Evolutionary conservation across 2,888 invertebrate genomes (phyloP).

Genomic region (Temnothorax rugatulus): DNA sequence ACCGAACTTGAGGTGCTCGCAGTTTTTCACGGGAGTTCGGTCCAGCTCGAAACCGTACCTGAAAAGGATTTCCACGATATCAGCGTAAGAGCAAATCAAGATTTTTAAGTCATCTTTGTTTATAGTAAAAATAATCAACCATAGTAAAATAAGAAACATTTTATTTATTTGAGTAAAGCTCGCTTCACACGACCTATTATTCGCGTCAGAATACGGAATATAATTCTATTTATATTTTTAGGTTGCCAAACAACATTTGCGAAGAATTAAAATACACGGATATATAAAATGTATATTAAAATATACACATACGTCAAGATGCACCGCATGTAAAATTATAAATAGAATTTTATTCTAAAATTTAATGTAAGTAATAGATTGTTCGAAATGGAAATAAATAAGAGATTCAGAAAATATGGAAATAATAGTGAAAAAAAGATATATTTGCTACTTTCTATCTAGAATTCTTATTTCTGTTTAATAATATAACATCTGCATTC

Average conservation of each 20-base stretch:
- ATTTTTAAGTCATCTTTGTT: background rate
- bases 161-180: background rate
- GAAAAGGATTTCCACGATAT: conserved; percentile 23
- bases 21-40: conserved; percentile 91
- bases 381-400: background rate
- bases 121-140: no score
- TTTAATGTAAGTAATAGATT: background rate
- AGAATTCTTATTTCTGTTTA: background rate
- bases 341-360: background rate
- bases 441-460: background rate
- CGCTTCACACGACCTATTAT: background rate
- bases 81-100: background rate
- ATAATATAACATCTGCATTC: no score
- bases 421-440: background rate
- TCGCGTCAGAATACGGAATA: background rate
- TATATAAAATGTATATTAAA: no score
- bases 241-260: background rate
- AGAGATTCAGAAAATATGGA: background rate
- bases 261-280: background rate
- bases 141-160: no score
- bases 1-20: conserved; percentile 92
- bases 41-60: conserved; percentile 92
- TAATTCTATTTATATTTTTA: background rate
- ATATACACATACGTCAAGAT: no score
- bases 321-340: background rate